Conservation (phyloP, 2,888 invertebrate genomes). For the Brenthis daphne region DNA sequence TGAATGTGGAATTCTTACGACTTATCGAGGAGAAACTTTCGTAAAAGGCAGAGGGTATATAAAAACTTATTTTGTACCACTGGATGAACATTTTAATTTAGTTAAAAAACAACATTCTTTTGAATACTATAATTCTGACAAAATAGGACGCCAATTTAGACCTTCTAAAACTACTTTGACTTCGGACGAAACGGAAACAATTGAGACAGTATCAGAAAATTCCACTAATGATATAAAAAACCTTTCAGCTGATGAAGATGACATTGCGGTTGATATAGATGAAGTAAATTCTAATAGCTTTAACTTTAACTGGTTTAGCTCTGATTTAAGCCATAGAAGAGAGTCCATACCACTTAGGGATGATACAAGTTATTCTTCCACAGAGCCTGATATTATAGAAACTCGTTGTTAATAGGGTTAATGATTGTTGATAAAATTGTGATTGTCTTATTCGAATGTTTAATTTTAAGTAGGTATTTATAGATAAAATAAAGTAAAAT, state of each 20-base stretch:
- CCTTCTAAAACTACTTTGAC: slow-evolving; percentile 49
- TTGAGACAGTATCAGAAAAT: slow-evolving; percentile 45
- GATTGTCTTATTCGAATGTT: slow-evolving; percentile 33
- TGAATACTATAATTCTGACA: slow-evolving; percentile 56
- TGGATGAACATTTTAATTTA: slow-evolving; percentile 83
- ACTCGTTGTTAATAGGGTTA: slow-evolving; percentile 64
- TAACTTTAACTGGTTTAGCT: slow-evolving; percentile 27
- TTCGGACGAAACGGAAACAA: slow-evolving; percentile 39
- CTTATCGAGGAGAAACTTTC: slow-evolving; percentile 85
- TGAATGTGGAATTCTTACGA: slow-evolving; percentile 86
- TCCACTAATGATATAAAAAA: slow-evolving; percentile 49
- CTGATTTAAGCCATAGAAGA: slow-evolving; percentile 35
- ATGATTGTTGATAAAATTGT: slow-evolving; percentile 27
- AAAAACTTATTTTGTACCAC: slow-evolving; percentile 87
- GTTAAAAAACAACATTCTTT: slow-evolving; percentile 65
- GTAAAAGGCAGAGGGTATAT: slow-evolving; percentile 88
- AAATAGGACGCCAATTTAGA: slow-evolving; percentile 54
- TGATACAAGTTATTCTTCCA: slow-evolving; percentile 46
- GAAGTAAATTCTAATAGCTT: slow-evolving; percentile 30
- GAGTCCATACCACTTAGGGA: slow-evolving; percentile 42
- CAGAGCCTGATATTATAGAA: slow-evolving; percentile 55
- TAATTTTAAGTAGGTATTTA: slow-evolving; percentile 25
- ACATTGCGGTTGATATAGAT: slow-evolving; percentile 10
- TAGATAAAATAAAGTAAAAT: not conserved
- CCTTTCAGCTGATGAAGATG: slow-evolving; percentile 43